Conservation (phyloP, 37 sponge, comb jelly and placozoan genomes). For the Corticium candelabrum region DNA sequence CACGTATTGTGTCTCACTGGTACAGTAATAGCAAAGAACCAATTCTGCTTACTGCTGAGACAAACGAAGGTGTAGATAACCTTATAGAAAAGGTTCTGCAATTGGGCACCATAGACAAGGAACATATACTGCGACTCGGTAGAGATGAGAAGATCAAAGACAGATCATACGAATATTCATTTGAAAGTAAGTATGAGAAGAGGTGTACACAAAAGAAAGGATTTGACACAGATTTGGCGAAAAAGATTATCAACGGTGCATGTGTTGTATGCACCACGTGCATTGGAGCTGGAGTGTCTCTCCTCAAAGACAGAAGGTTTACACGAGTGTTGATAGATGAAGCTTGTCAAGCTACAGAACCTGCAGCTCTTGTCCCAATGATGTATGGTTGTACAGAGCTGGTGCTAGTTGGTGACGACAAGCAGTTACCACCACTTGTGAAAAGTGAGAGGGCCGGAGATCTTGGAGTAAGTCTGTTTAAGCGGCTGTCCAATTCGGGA, state of each 20-base stretch:
- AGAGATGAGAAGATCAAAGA: too few relatives aligned
- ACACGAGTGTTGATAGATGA: constrained; percentile 56
- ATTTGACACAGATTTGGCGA: not conserved
- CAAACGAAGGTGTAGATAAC: constrained; percentile 64
- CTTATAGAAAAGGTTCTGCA: constrained; percentile 31
- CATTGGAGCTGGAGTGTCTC: constrained; percentile 44
- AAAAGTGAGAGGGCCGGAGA: too few relatives aligned
- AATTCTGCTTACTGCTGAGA: constrained; percentile 58
- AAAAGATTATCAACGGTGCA: constrained; percentile 31
- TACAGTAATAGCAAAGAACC: not conserved
- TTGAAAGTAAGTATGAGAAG: constrained; percentile 23
- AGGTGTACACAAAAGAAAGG: too few relatives aligned
- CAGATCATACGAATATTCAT: too few relatives aligned
- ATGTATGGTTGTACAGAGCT: constrained; percentile 39
- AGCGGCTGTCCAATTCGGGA: constrained; percentile 37
- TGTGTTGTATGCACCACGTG: constrained; percentile 51
- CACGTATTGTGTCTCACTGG: constrained; percentile 32
- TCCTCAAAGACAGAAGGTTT: constrained; percentile 31
- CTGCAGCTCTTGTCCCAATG: constrained; percentile 35
- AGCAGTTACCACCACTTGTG: too few relatives aligned
- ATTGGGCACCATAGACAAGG: not conserved
- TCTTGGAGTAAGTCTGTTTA: constrained; percentile 39
- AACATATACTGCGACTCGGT: not conserved
- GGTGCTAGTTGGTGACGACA: constrained; percentile 58
- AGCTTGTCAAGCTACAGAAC: constrained; percentile 59